phyloP scores from a whole-genome alignment of 1,140 invertebrate genomes.

The Rhagoletis pomonella region DNA sequence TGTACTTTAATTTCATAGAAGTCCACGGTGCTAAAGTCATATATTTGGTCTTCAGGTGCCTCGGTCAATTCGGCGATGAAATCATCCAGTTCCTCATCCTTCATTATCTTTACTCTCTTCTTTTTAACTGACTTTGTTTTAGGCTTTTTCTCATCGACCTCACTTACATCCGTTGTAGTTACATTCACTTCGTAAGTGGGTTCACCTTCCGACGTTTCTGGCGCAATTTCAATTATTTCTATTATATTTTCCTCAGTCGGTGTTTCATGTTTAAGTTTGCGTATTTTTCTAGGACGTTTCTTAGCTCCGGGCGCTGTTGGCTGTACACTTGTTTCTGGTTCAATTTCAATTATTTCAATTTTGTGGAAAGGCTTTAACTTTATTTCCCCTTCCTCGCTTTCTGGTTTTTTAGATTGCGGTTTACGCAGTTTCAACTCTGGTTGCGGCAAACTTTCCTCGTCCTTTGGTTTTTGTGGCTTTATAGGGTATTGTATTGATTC shows the following conservation, averaged over 20 bases:
- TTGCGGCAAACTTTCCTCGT: constrained; percentile 48
- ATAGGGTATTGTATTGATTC: constrained; percentile 58
- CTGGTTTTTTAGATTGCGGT: constrained; percentile 51
- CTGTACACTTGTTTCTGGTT: constrained; percentile 58
- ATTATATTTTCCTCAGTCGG: constrained; percentile 71
- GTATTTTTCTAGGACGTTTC: constrained; percentile 73
- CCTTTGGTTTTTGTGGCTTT: constrained; percentile 58
- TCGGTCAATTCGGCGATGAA: constrained; percentile 64
- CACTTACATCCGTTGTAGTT: constrained; percentile 35
- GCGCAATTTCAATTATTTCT: constrained; percentile 72
- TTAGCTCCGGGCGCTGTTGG: constrained; percentile 58
- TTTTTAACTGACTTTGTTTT: constrained; percentile 58
- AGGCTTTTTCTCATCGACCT: constrained; percentile 57
- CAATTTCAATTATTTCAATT: constrained; percentile 61
- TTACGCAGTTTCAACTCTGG: constrained; percentile 58
- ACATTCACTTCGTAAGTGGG: constrained; percentile 61
- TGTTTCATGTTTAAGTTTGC: constrained; percentile 72
- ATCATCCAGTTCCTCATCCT: constrained; percentile 66
- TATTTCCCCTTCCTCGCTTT: constrained; percentile 49
- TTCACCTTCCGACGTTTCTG: constrained; percentile 61
- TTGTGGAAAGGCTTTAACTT: constrained; percentile 58
- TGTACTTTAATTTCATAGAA: constrained; percentile 69
- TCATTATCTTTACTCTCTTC: constrained; percentile 67
- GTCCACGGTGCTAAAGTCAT: constrained; percentile 54
- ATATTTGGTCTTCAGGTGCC: constrained; percentile 60